These are phyloP conservation scores for Rhinichthys klamathensis DNA, from an alignment of 2,113 vertebrate genomes.

Conservation along the genomic window DNA sequence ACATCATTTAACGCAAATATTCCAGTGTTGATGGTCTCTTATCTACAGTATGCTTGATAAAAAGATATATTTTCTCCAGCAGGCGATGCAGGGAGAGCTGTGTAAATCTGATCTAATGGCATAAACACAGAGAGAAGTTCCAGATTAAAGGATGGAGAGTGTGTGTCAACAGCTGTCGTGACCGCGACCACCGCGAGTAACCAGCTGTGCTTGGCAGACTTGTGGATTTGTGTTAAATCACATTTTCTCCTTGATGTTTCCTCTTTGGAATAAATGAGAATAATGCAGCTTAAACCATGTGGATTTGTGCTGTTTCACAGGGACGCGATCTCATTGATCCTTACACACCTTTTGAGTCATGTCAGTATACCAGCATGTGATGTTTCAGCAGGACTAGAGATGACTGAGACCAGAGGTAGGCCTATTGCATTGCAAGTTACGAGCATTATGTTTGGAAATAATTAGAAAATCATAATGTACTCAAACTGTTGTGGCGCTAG, in stretches of 20 bases:
- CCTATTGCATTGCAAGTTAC: neutral
- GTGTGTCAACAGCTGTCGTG: constrained; percentile 6
- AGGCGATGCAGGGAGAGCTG: neutral
- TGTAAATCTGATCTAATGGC: constrained; percentile 27
- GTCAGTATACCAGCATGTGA: neutral
- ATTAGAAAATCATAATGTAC: neutral
- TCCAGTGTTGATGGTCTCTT: neutral
- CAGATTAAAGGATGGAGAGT: constrained; percentile 24
- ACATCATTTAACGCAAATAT: neutral
- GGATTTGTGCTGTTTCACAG: neutral
- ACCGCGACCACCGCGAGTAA: constrained; percentile 1
- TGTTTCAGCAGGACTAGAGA: neutral
- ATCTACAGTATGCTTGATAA: neutral
- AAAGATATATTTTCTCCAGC: neutral
- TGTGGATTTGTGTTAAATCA: constrained; percentile 21
- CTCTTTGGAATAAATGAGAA: constrained; percentile 31
- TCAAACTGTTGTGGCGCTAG: neutral
- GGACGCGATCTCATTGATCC: neutral
- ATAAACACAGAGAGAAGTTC: constrained; percentile 12
- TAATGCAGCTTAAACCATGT: neutral
- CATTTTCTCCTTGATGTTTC: constrained; percentile 27
- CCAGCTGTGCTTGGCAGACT: constrained; percentile 32
- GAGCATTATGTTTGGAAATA: neutral
- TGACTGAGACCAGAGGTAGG: neutral
- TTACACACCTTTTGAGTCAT: neutral